A percentile compares a stretch with the other conserved stretches of the same genome.
phyloP scores from a whole-genome alignment of 2,113 vertebrate species.

The Mesocricetus auratus region DNA sequence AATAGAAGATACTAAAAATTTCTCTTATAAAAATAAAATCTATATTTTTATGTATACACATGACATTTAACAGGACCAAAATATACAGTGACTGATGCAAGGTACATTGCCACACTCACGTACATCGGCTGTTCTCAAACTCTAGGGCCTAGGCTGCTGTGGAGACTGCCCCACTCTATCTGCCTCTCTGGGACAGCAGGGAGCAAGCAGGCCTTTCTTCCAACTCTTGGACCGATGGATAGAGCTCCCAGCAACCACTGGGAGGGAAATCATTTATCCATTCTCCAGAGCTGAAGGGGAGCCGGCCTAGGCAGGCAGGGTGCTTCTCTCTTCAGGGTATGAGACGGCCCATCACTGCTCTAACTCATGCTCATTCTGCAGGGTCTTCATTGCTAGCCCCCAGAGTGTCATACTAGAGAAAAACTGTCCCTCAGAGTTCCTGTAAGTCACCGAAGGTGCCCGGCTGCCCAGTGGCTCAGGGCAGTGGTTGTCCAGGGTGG shows the following conservation, averaged over 20 bases:
- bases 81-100: conserved; percentile 55
- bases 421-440: conserved; percentile 90
- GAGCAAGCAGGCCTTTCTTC: neutral
- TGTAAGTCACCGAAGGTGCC: conserved; percentile 73
- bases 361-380: conserved; percentile 94
- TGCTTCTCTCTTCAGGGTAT: neutral
- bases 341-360: conserved; percentile 86
- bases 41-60: conserved; percentile 75
- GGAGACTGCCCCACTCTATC: fast-evolving
- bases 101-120: neutral
- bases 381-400: conserved; percentile 95
- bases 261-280: fast-evolving
- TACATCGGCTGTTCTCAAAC: fast-evolving
- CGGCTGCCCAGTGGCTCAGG: conserved; percentile 83
- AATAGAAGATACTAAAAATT: conserved; percentile 82
- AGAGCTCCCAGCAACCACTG: fast-evolving
- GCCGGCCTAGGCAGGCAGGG: neutral
- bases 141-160: neutral
- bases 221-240: too few species aligned
- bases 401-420: conserved; percentile 95
- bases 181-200: neutral
- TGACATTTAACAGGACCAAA: conserved; percentile 64
- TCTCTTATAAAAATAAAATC: conserved; percentile 82
- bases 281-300: neutral
- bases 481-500: conserved; percentile 86